Evolutionary conservation across 2,888 invertebrate genomes (phyloP).

Genomic region (Boloria selene): DNA sequence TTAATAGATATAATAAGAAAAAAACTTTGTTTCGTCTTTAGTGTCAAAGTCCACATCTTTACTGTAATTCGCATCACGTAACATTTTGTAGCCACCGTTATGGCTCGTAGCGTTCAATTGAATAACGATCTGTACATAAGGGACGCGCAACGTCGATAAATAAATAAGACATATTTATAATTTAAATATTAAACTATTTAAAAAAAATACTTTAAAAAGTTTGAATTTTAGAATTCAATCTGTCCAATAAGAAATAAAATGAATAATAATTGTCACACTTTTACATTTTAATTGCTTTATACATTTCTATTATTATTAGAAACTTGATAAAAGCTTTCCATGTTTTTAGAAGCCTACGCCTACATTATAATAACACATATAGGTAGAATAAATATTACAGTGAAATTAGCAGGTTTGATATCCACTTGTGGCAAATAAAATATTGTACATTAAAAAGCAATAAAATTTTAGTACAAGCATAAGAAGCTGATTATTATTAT

Average conservation of each 20-base stretch:
- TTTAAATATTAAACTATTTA: slow-evolving; percentile 27
- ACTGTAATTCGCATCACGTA: slow-evolving; percentile 57
- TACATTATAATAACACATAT: too few relatives aligned
- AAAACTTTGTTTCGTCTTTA: neutral
- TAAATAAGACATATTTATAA: slow-evolving; percentile 38
- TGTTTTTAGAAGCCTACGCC: too few relatives aligned
- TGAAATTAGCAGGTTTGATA: too few relatives aligned
- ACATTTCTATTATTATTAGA: too few relatives aligned
- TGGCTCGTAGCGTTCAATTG: slow-evolving; percentile 61
- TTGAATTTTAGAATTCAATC: neutral
- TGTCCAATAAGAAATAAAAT: neutral
- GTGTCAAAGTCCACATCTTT: neutral
- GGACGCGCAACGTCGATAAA: slow-evolving; percentile 52
- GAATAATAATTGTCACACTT: neutral
- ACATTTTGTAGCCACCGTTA: slow-evolving; percentile 58
- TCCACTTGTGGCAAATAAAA: too few relatives aligned
- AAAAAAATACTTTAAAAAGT: too few relatives aligned
- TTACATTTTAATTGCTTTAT: neutral
- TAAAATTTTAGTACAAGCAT: slow-evolving; percentile 6
- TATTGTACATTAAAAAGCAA: too few relatives aligned
- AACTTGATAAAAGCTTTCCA: too few relatives aligned
- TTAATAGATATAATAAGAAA: neutral
- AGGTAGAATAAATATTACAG: too few relatives aligned
- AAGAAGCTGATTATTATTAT: slow-evolving; percentile 27
- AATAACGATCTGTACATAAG: slow-evolving; percentile 64